These are phyloP conservation scores for Oscheius sp. DNA, from an alignment of 2,888 invertebrate species.

Conservation along the genomic window DNA sequence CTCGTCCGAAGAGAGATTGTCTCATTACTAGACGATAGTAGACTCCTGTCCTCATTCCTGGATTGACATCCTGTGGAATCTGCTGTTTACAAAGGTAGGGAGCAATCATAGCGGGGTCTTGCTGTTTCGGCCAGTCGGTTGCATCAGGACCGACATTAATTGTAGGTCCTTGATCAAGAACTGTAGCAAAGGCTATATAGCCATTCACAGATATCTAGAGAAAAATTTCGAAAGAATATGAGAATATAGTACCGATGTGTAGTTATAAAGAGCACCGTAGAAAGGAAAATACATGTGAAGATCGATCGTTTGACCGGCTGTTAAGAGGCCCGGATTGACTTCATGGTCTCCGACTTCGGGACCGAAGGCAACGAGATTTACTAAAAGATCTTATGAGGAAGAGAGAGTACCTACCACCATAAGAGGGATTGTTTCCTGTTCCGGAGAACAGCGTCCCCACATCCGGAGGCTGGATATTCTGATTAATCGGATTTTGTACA, in stretches of 20 bases:
- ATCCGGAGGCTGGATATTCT: conserved; percentile 44
- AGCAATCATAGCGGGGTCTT: conserved; percentile 70
- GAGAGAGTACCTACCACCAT: conserved; percentile 53
- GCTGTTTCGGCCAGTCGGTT: conserved; percentile 68
- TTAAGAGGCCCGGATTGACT: conserved; percentile 66
- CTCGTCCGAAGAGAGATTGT: conserved; percentile 66
- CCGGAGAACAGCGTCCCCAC: conserved; percentile 60
- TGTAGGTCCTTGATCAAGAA: conserved; percentile 69
- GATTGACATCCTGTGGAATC: conserved; percentile 63
- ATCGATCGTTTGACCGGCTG: conserved; percentile 69
- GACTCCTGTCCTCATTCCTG: conserved; percentile 65
- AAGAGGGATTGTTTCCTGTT: conserved; percentile 62
- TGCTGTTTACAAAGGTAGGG: conserved; percentile 70
- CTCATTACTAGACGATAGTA: conserved; percentile 66
- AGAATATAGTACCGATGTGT: conserved; percentile 58
- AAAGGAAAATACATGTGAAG: conserved; percentile 68
- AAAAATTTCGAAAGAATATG: neutral
- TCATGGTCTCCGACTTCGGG: conserved; percentile 67
- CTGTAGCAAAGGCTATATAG: conserved; percentile 68
- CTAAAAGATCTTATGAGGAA: conserved; percentile 24
- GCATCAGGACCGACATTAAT: conserved; percentile 69
- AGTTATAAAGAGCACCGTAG: conserved; percentile 68
- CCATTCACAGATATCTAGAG: conserved; percentile 68
- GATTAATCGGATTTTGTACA: conserved; percentile 32
- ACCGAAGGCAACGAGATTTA: conserved; percentile 66